Base-by-base conservation (phyloP, 1,140 invertebrate species). In the Hycleus phaleratus region DNA sequence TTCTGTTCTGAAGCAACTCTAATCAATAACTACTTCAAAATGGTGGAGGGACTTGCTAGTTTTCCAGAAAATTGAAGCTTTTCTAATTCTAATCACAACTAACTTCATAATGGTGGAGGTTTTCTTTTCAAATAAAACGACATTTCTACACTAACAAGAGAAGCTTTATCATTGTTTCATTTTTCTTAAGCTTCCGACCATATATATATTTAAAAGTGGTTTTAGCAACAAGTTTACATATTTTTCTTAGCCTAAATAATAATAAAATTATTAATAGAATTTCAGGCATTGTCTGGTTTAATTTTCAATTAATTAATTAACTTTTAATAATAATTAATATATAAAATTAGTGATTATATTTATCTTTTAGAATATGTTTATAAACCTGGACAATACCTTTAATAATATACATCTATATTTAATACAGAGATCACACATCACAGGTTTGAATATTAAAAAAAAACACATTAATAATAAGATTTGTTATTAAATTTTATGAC, bases 351-450 rank as follows among this genome's bases (percentile, higher is more conserved):
- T 2, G 18, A 18, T 18, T 18, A 18, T 18, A 18, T 1, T 18
- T 18, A 18, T 18, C 18, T 18, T 18, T 18, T 18, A 18, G 18
- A 18, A 18, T 18, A 18, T 18, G 1, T 18, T 18, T 2, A 18
- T 18, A 18, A 32, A 32, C 25, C 38, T 32, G 12, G 39, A 49
- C 47, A 46, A 56, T 44, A 58, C 50, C 26, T 44, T 42, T 26
- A 26, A 26, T 7, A 9, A 26, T 10, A 49, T 11, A 52, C 10
- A n/a, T 12, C n/a, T 32, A 32, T 32, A 32, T 32, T 32, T 32
- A 32, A 32, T 32, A 32, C 32, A 32, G 62, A 64, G 62, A 64
- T 64, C 62, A 64, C 56, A 59, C 53, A 64, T 64, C 62, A 64
- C 62, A 64, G 62, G 58, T 64, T 32, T 32, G 32, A 7, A 32